Percentiles rank a stretch among this genome's conserved stretches.
phyloP scores from a whole-genome alignment of 2,888 invertebrate species.

The Lamellibrachia columna region DNA sequence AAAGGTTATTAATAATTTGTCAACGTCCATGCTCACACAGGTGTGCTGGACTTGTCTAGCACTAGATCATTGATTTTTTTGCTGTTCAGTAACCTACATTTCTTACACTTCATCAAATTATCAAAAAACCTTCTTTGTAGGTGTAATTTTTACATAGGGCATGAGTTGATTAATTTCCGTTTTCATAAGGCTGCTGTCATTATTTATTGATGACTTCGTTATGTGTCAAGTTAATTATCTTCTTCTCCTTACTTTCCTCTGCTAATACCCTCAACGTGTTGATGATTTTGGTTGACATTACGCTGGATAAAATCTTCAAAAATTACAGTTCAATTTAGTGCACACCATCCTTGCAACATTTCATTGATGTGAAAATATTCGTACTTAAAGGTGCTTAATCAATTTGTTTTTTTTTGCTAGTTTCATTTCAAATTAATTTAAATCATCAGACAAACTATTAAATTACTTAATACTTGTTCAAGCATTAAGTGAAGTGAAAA shows the following conservation, averaged over 20 bases:
- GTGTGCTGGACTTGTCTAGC: neutral
- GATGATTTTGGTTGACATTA: too few species aligned
- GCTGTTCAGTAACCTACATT: neutral
- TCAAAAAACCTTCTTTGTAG: neutral
- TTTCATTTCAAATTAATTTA: too few species aligned
- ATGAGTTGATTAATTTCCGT: neutral
- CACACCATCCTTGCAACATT: too few species aligned
- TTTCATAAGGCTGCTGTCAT: neutral
- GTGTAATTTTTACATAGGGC: neutral
- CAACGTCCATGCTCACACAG: neutral
- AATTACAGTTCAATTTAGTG: too few species aligned
- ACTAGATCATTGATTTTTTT: neutral
- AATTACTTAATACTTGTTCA: too few species aligned
- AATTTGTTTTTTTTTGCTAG: too few species aligned
- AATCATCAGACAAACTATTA: too few species aligned
- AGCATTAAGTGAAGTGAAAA: too few species aligned
- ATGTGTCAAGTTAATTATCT: neutral
- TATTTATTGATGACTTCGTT: neutral
- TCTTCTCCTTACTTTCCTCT: neutral
- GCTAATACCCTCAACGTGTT: too few species aligned
- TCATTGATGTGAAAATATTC: too few species aligned
- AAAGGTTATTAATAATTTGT: slow-evolving; percentile 12
- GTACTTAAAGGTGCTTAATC: too few species aligned
- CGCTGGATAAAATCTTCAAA: too few species aligned
- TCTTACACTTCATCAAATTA: neutral